Percentiles rank a stretch among this genome's conserved stretches.
These are phyloP conservation scores for Tigriopus japonicus DNA, from an alignment of 1,140 invertebrate genomes.

Conservation along the genomic window DNA sequence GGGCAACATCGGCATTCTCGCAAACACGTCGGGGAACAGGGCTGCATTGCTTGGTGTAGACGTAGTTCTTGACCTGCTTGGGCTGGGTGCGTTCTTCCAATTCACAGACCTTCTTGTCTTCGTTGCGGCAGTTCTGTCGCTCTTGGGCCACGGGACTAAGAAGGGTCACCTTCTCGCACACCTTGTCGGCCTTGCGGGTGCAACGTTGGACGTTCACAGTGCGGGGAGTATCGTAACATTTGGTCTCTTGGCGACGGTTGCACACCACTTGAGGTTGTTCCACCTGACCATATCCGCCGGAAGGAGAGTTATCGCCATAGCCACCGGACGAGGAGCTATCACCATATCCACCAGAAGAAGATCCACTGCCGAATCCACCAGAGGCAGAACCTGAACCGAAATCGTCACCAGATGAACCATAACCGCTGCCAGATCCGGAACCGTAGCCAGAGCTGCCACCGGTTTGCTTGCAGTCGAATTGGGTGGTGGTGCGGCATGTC, in stretches of 20 bases:
- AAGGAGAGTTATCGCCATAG: not conserved
- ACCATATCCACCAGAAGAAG: not conserved
- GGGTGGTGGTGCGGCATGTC: not conserved
- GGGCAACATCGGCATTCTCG: not conserved
- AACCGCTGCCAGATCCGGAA: not conserved
- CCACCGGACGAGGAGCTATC: not conserved
- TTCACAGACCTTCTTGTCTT: not conserved
- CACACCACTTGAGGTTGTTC: not conserved
- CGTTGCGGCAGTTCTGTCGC: not conserved
- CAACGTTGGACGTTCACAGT: not conserved
- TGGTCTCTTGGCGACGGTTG: not conserved
- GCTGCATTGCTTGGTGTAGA: not conserved
- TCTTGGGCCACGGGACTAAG: not conserved
- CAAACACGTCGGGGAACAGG: not conserved
- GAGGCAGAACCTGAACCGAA: not conserved
- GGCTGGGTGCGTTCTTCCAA: not conserved
- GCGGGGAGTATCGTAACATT: slow-evolving; percentile 5
- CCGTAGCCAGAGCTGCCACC: not conserved
- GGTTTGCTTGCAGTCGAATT: not conserved
- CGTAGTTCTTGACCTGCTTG: slow-evolving; percentile 5
- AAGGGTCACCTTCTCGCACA: not conserved
- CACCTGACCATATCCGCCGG: not conserved
- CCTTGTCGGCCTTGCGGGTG: not conserved
- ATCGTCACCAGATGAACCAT: not conserved
- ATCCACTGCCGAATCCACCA: not conserved